phyloP scores from a whole-genome alignment of 2,888 invertebrate species.

The Coleophora deauratella region DNA sequence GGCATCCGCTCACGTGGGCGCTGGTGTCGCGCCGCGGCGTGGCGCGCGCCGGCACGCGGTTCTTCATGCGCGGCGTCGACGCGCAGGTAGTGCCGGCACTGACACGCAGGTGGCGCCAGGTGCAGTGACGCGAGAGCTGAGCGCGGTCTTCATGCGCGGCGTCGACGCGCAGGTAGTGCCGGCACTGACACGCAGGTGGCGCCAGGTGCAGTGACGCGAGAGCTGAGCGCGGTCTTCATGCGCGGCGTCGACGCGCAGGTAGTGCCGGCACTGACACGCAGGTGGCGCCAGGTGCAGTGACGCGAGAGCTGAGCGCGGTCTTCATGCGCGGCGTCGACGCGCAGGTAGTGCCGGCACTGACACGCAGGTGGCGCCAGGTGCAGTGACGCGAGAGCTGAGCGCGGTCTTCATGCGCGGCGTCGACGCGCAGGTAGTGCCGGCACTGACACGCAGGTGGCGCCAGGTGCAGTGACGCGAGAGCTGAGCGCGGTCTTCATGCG shows the following conservation, averaged over 20 bases:
- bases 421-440: slow-evolving; percentile 79
- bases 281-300: slow-evolving; percentile 89
- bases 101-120: slow-evolving; percentile 93
- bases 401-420: slow-evolving; percentile 90
- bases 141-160: slow-evolving; percentile 91
- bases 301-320: slow-evolving; percentile 90
- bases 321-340: slow-evolving; percentile 92
- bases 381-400: slow-evolving; percentile 92
- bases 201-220: slow-evolving; percentile 87
- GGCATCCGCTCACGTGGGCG: slow-evolving; percentile 87
- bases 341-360: slow-evolving; percentile 45
- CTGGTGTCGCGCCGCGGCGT: slow-evolving; percentile 92
- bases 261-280: slow-evolving; percentile 64
- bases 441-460: slow-evolving; percentile 90
- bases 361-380: slow-evolving; percentile 91
- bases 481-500: slow-evolving; percentile 90
- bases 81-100: slow-evolving; percentile 52
- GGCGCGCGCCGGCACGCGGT: slow-evolving; percentile 90
- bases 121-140: slow-evolving; percentile 89
- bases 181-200: slow-evolving; percentile 85
- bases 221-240: slow-evolving; percentile 90
- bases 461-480: slow-evolving; percentile 90
- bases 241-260: slow-evolving; percentile 88
- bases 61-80: slow-evolving; percentile 93
- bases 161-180: slow-evolving; percentile 78